Evolutionary conservation across 2,113 vertebrate species (phyloP).

Genomic region (Pangasianodon hypophthalmus): DNA sequence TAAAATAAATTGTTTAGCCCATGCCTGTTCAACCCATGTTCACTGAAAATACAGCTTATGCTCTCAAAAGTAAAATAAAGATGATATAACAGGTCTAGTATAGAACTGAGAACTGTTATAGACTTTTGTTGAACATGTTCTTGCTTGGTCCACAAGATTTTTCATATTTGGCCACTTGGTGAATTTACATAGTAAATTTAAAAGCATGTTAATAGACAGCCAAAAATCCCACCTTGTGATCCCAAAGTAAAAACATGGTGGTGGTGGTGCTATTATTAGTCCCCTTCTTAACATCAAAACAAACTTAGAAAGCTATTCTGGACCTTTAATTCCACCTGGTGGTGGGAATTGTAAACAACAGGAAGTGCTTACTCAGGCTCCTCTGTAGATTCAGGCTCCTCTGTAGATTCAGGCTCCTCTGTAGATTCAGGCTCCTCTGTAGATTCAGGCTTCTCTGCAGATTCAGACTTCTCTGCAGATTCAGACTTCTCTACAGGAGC

Average conservation of each 20-base stretch:
- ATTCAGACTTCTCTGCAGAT: background rate
- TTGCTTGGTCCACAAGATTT: background rate
- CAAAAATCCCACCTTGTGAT: background rate
- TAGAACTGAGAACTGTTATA: background rate
- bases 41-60: background rate
- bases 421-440: background rate
- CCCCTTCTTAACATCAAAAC: background rate
- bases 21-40: background rate
- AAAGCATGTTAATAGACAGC: background rate
- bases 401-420: constrained; percentile 13
- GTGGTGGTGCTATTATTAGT: constrained; percentile 2
- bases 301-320: constrained; percentile 1
- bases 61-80: background rate
- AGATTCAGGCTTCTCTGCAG: background rate
- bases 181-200: background rate
- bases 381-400: background rate
- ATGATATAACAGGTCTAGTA: background rate
- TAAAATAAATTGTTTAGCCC: background rate
- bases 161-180: background rate
- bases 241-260: constrained; percentile 8
- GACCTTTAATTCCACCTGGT: constrained; percentile 59
- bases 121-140: background rate
- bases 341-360: constrained; percentile 45
- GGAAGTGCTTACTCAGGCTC: constrained; percentile 12
- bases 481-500: constrained; percentile 18